Evolutionary conservation across 2,113 vertebrate genomes (phyloP).

Genomic region (Psilopogon haemacephalus): DNA sequence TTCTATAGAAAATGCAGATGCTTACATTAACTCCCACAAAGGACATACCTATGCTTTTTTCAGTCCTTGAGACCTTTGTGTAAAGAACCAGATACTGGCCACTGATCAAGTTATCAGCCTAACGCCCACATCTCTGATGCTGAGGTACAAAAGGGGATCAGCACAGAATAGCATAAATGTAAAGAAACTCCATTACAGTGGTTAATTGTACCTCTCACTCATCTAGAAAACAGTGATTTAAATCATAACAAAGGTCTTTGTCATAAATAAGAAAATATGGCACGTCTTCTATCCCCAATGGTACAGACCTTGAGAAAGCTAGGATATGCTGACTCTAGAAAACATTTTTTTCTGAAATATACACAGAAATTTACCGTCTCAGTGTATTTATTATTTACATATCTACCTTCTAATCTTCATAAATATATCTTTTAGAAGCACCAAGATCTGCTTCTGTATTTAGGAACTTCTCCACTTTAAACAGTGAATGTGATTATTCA

Average conservation of each 20-base stretch:
- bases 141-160: not conserved
- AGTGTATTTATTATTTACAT: not conserved
- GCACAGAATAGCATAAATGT: not conserved
- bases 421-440: not conserved
- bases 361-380: not conserved
- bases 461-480: not conserved
- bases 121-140: not conserved
- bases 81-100: not conserved
- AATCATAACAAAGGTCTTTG: not conserved
- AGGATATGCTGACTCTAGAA: not conserved
- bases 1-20: not conserved
- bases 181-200: not conserved
- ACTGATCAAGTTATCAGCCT: not conserved
- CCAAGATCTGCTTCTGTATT: not conserved
- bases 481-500: not conserved
- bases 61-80: not conserved
- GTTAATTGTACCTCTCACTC: slow-evolving; percentile 1
- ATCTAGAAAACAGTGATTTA: not conserved
- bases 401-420: not conserved
- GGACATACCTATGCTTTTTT: not conserved
- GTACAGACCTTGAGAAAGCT: not conserved
- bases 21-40: not conserved
- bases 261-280: slow-evolving; percentile 16
- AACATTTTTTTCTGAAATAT: not conserved
- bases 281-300: not conserved